These are phyloP conservation scores for Sarcophaga bullata DNA, from an alignment of 1,140 invertebrate genomes.

Conservation along the genomic window DNA sequence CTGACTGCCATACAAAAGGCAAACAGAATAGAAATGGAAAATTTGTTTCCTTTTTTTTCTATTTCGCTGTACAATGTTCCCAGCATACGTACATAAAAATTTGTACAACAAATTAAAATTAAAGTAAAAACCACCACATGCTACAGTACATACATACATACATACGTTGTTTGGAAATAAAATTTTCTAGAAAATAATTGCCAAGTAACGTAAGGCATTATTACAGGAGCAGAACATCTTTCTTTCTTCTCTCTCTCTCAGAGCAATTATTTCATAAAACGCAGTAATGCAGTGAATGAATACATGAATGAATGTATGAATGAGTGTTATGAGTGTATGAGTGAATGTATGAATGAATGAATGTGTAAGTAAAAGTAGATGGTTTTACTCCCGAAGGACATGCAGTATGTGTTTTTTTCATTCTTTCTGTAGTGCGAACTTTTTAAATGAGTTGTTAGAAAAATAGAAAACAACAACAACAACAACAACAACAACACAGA, in stretches of 20 bases:
- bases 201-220: not conserved
- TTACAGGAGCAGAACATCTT: no score
- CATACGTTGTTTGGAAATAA: not conserved
- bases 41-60: not conserved
- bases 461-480: not conserved
- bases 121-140: constrained; percentile 6
- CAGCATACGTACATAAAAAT: constrained; percentile 13
- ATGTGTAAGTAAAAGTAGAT: not conserved
- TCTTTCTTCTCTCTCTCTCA: not conserved
- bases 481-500: not conserved
- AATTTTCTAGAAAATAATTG: constrained; percentile 10
- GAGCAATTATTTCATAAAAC: not conserved
- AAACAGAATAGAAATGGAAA: not conserved
- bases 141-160: not conserved
- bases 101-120: constrained; percentile 25
- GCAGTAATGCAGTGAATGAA: not conserved
- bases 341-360: not conserved
- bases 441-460: constrained; percentile 6
- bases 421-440: constrained; percentile 3
- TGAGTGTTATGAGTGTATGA: not conserved
- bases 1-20: not conserved
- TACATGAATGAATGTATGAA: not conserved
- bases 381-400: constrained; percentile 18
- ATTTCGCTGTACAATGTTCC: not conserved
- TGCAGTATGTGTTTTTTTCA: not conserved